Evolutionary conservation across 2,888 invertebrate species (phyloP), one percentile per base, ranked within the genome.

Genomic region (Troilus luridus): DNA sequence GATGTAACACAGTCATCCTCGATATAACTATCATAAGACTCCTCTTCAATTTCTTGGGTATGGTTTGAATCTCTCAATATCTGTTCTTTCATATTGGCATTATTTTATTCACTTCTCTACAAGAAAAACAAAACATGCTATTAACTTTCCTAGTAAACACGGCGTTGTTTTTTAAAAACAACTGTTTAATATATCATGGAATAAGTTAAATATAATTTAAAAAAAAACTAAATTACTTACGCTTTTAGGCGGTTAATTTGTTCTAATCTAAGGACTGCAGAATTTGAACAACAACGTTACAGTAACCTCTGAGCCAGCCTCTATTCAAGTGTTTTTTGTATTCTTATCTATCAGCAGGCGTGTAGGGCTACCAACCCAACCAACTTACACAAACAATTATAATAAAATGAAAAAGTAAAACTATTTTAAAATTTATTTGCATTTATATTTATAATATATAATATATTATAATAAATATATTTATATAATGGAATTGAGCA

Each of bases 1-100:
- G 91, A 91, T 64, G 81, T 89, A 21, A 72, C 60, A 62, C 88
- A 62, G 60, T 88, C 64, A 62, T 64, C 88, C 41, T 88, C 88
- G 6, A 62, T 88, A 21, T 62, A 88, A 60, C 88, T 88, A 41
- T 88, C 88, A n/a, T 88, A 88, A 60, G 59, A 88, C 62, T 88
- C 88, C 17, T 88, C 88, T 62, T 88, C 88, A 27, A 12, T 56
- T 85, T 85, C 85, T 85, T 85, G 85, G n/a, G 58, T n/a, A 85
- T 9, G n/a, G 56, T 85, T 85, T 85, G 56, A 85, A 85, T 85
- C 85, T 85, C 56, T 85, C n/a, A n/a, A 56, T n/a, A 85, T 85
- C 14, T 85, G 85, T 58, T 85, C 85, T 9, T 85, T 85, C 85
- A 85, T 85, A 85, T 58, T 85, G 85, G 56, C 85, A 85, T 85